A percentile compares a stretch with the other conserved stretches of the same genome.
Conservation (phyloP, 1,140 invertebrate genomes). For the Diabrotica undecimpunctata region DNA sequence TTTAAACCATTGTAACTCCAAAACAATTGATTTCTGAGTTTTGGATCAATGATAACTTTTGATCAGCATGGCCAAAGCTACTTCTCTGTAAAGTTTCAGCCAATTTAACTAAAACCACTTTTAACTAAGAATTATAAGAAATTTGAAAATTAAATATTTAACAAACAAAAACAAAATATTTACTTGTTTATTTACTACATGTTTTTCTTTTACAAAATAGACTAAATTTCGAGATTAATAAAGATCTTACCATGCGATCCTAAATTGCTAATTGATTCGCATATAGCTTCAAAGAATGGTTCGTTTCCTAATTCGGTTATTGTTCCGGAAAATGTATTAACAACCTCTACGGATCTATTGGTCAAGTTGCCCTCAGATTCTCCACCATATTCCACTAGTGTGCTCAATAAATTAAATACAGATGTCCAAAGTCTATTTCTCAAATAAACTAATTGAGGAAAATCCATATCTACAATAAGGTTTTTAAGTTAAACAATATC, state of each 20-base stretch:
- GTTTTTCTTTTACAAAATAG: neutral
- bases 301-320: slow-evolving; percentile 43
- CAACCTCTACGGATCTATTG: slow-evolving; percentile 30
- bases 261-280: slow-evolving; percentile 41
- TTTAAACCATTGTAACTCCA: no score
- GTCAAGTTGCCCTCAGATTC: slow-evolving; percentile 21
- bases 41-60: no score
- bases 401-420: slow-evolving; percentile 50
- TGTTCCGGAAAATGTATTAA: slow-evolving; percentile 41
- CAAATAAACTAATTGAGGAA: slow-evolving; percentile 44
- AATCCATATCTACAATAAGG: slow-evolving; percentile 39
- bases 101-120: no score
- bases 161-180: no score
- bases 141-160: no score
- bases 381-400: slow-evolving; percentile 37
- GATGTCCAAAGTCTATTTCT: slow-evolving; percentile 50
- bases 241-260: slow-evolving; percentile 34
- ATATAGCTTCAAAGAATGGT: slow-evolving; percentile 46
- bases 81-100: no score
- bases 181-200: no score
- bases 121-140: no score
- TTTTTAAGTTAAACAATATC: no score
- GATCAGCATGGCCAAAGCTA: no score
- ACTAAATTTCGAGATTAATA: slow-evolving; percentile 41
- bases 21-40: no score